Evolutionary conservation across 2,888 invertebrate species (phyloP).

Genomic region (Sminthurinus aureus): DNA sequence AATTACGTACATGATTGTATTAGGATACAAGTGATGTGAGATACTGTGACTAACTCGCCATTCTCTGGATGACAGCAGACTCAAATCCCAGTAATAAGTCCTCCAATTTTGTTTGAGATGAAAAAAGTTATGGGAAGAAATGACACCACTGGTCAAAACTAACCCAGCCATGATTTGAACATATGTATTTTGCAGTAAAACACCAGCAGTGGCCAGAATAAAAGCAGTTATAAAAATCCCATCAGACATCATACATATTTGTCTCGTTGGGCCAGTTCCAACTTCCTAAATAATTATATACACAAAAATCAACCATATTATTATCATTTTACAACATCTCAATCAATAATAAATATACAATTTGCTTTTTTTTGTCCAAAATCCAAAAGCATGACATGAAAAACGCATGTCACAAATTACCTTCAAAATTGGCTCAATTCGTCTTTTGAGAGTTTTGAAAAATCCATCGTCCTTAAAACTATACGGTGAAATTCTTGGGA

Average conservation of each 20-base stretch:
- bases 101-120: conserved; percentile 61
- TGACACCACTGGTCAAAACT: conserved; percentile 53
- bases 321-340: not conserved
- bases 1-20: conserved; percentile 58
- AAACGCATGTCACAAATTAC: conserved; percentile 32
- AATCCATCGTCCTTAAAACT: conserved; percentile 61
- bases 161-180: conserved; percentile 56
- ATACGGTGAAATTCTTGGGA: conserved; percentile 60
- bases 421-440: conserved; percentile 51
- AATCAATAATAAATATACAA: too few relatives aligned
- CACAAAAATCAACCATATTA: not conserved
- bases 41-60: conserved; percentile 61
- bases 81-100: conserved; percentile 60
- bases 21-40: conserved; percentile 61
- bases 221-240: conserved; percentile 46
- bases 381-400: too few relatives aligned
- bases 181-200: conserved; percentile 42
- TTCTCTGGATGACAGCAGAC: conserved; percentile 59
- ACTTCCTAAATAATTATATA: conserved; percentile 43
- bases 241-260: conserved; percentile 55
- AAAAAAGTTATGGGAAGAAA: conserved; percentile 61
- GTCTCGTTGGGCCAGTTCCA: conserved; percentile 55
- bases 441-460: conserved; percentile 59
- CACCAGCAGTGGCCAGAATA: conserved; percentile 47
- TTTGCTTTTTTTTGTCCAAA: too few relatives aligned